A percentile compares a stretch with the other conserved stretches of the same genome.
Conservation (phyloP, 2,113 vertebrate species). For the Podarcis raffonei region DNA sequence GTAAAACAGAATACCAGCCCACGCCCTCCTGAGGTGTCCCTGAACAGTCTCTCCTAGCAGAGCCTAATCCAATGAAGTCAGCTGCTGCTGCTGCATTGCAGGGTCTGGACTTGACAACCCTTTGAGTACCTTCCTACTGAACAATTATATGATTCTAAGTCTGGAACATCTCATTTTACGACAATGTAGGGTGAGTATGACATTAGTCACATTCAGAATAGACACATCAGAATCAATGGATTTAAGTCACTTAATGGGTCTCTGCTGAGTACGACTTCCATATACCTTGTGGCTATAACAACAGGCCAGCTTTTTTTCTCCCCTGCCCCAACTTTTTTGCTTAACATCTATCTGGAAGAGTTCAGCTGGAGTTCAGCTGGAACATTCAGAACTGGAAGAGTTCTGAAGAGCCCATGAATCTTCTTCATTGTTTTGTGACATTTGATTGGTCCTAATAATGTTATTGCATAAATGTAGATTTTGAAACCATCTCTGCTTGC, state of each 20-base stretch:
- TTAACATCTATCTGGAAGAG: neutral
- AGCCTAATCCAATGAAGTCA: neutral
- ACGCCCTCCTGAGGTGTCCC: neutral
- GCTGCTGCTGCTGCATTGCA: neutral
- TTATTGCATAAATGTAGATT: neutral
- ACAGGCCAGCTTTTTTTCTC: neutral
- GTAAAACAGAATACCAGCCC: neutral
- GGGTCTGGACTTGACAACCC: too few relatives aligned
- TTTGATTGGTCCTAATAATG: neutral
- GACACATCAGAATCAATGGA: too few relatives aligned
- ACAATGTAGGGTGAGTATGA: neutral
- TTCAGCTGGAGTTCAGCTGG: too few relatives aligned
- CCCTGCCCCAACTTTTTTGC: neutral
- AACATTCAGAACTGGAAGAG: neutral
- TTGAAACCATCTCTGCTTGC: neutral
- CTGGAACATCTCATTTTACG: neutral
- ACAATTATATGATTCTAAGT: too few relatives aligned
- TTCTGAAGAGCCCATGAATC: neutral
- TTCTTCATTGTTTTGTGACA: neutral
- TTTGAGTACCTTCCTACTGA: too few relatives aligned
- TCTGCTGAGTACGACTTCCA: too few relatives aligned
- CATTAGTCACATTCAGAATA: too few relatives aligned
- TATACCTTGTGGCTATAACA: neutral
- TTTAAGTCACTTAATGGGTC: too few relatives aligned
- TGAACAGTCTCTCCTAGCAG: neutral